Evolutionary conservation across 2,888 invertebrate genomes (phyloP).

Genomic region (Elegia similella): DNA sequence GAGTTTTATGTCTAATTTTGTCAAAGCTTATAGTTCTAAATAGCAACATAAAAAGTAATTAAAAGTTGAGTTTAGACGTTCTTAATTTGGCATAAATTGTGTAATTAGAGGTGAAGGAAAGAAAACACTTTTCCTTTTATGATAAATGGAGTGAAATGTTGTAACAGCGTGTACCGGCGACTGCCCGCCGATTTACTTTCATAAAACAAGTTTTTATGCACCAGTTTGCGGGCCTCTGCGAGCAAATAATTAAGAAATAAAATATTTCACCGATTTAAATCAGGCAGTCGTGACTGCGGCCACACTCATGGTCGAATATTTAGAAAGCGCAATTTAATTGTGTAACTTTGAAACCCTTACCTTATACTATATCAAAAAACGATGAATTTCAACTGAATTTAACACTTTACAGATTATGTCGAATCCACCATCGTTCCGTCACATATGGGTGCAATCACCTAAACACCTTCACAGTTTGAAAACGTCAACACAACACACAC

Average conservation of each 20-base stretch:
- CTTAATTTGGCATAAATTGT: constrained; percentile 28
- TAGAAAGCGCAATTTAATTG: constrained; percentile 76
- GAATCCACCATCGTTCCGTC: constrained; percentile 76
- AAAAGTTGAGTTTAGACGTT: constrained; percentile 10
- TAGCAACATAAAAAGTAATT: constrained; percentile 4
- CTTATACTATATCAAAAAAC: constrained; percentile 52
- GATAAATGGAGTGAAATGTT: constrained; percentile 56
- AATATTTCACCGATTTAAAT: constrained; percentile 54
- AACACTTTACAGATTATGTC: constrained; percentile 64
- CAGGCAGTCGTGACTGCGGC: constrained; percentile 58
- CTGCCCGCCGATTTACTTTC: constrained; percentile 57
- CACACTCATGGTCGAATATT: constrained; percentile 75
- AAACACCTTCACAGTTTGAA: constrained; percentile 63
- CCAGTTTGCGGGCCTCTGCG: constrained; percentile 32
- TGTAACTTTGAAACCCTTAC: constrained; percentile 53
- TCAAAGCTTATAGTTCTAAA: neutral
- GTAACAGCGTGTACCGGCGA: constrained; percentile 40
- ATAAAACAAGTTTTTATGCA: constrained; percentile 56
- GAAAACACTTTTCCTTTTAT: constrained; percentile 45
- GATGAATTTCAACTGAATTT: constrained; percentile 49
- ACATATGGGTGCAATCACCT: constrained; percentile 60
- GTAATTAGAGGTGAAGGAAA: constrained; percentile 33
- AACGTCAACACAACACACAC: constrained; percentile 54
- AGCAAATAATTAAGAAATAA: constrained; percentile 41
- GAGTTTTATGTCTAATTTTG: neutral